Percentiles rank a stretch among this genome's conserved stretches.
Conservation (phyloP, 2,797 vertebrate genomes). For the Babyrousa celebensis region DNA sequence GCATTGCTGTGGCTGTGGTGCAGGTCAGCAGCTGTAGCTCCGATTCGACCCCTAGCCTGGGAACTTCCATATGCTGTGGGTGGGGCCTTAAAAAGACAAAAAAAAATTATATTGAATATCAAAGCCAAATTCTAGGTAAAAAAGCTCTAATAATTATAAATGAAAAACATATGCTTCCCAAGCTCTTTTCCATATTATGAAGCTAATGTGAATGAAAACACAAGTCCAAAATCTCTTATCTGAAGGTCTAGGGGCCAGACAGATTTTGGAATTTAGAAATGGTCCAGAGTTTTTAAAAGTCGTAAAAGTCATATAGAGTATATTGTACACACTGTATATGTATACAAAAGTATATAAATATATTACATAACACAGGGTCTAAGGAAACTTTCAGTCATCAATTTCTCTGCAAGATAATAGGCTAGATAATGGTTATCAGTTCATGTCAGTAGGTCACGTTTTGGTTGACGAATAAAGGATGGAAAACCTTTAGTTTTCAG, state of each 20-base stretch:
- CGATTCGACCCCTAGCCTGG: too few relatives aligned
- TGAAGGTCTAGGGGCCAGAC: not conserved
- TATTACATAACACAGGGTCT: not conserved
- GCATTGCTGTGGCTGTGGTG: too few relatives aligned
- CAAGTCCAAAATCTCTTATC: not conserved
- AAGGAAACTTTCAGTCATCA: not conserved
- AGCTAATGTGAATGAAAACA: not conserved
- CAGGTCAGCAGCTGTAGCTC: too few relatives aligned
- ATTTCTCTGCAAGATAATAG: not conserved
- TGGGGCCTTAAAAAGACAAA: too few relatives aligned
- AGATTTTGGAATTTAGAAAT: constrained; percentile 40
- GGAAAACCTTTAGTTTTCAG: constrained; percentile 17
- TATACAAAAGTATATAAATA: not conserved
- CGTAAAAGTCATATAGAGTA: not conserved
- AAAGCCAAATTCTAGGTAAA: constrained; percentile 40
- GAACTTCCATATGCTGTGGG: too few relatives aligned
- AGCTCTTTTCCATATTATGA: not conserved
- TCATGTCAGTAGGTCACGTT: not conserved
- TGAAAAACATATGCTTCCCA: not conserved
- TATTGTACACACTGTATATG: not conserved
- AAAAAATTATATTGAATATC: not conserved
- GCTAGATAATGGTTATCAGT: not conserved
- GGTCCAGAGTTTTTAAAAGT: constrained; percentile 16
- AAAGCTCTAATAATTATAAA: constrained; percentile 23
- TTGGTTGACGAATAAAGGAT: not conserved